These are phyloP conservation scores for Poeciliopsis turrubarensis DNA, from an alignment of 2,113 vertebrate genomes.

Conservation along the genomic window DNA sequence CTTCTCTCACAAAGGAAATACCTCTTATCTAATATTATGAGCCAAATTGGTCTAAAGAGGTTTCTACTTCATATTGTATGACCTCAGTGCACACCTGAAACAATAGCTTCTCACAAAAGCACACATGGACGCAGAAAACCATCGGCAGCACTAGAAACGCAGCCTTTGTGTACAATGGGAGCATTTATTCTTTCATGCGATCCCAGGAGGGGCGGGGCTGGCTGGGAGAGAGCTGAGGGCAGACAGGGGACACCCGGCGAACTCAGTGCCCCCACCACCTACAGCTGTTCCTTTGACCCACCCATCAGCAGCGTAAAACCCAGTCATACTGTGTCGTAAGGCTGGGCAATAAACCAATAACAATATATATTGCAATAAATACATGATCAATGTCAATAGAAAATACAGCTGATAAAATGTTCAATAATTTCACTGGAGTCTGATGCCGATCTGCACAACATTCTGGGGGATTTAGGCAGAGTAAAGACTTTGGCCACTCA, in stretches of 20 bases:
- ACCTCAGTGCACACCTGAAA: slow-evolving; percentile 26
- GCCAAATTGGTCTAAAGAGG: background rate
- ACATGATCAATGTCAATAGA: too few species aligned
- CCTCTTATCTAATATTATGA: background rate
- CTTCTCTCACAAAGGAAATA: too few species aligned
- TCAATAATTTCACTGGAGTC: too few species aligned
- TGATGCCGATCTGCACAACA: too few species aligned
- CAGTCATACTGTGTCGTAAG: background rate
- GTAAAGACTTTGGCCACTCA: too few species aligned
- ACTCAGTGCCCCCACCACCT: slow-evolving; percentile 40
- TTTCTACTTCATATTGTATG: slow-evolving; percentile 4
- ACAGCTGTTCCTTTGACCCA: slow-evolving; percentile 6
- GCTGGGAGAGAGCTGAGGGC: slow-evolving; percentile 26
- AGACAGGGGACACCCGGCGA: slow-evolving; percentile 51
- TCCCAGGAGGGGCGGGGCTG: slow-evolving; percentile 40
- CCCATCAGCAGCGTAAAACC: background rate
- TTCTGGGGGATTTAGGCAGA: too few species aligned
- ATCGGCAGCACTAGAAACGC: slow-evolving; percentile 48
- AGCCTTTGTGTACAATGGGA: slow-evolving; percentile 63
- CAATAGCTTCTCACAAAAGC: slow-evolving; percentile 44
- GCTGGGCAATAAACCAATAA: background rate
- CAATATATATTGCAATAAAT: too few species aligned
- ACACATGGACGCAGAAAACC: slow-evolving; percentile 41
- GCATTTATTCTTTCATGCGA: slow-evolving; percentile 60
- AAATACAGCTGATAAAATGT: too few species aligned